Conservation (phyloP, 2,113 vertebrate species). For the Trachemys scripta region DNA sequence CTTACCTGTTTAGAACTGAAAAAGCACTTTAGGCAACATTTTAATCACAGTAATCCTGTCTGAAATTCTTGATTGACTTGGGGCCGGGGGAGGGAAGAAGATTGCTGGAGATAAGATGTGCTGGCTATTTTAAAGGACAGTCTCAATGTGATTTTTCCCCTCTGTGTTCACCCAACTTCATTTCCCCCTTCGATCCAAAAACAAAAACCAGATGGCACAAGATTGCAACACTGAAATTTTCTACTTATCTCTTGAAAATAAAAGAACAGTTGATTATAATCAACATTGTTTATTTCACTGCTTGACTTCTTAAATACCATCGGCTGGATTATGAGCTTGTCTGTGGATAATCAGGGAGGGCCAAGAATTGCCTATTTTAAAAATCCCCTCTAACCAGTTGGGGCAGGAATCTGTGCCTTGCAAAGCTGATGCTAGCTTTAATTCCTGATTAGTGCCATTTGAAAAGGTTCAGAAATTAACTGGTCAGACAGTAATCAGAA, state of each 20-base stretch:
- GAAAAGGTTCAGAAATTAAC: constrained; percentile 86
- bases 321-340: constrained; percentile 90
- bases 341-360: constrained; percentile 86
- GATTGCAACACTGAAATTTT: constrained; percentile 47
- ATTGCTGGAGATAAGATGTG: constrained; percentile 79
- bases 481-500: constrained; percentile 85
- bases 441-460: constrained; percentile 87
- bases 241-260: constrained; percentile 65
- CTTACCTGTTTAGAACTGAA: constrained; percentile 12
- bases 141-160: not conserved
- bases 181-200: not conserved
- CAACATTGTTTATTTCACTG: constrained; percentile 91
- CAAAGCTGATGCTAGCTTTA: constrained; percentile 86
- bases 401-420: constrained; percentile 70
- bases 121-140: constrained; percentile 44
- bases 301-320: constrained; percentile 89
- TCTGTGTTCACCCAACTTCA: not conserved
- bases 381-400: constrained; percentile 81
- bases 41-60: constrained; percentile 82
- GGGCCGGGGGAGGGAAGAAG: constrained; percentile 33
- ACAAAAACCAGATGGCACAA: constrained; percentile 82
- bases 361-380: constrained; percentile 90
- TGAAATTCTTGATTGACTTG: constrained; percentile 66
- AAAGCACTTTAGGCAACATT: constrained; percentile 71
- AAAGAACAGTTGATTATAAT: constrained; percentile 87